Percentiles rank a stretch among this genome's conserved stretches.
Evolutionary conservation across 2,888 invertebrate genomes (phyloP).

Genomic region (Leptinotarsa juncta): DNA sequence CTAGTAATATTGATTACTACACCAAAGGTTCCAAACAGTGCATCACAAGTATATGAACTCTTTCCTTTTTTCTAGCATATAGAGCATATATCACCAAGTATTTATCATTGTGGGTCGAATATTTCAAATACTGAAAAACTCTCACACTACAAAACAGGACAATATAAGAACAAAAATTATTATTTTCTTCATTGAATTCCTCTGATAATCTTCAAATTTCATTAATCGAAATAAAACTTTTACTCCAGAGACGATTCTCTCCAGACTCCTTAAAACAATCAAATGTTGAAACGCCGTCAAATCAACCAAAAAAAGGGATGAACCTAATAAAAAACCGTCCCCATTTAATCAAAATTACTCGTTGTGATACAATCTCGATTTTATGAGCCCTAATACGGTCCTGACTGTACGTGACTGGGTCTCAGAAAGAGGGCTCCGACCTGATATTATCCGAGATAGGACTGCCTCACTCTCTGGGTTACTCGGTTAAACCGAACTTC

Average conservation of each 20-base stretch:
- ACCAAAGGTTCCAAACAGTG: too few relatives aligned
- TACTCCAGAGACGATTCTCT: background rate
- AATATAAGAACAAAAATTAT: too few relatives aligned
- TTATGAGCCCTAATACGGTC: conserved; percentile 29
- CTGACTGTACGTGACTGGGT: conserved; percentile 36
- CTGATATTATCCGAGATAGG: conserved; percentile 35
- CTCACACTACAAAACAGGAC: too few relatives aligned
- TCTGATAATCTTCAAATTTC: background rate
- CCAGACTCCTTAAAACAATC: background rate
- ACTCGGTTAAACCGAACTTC: conserved; percentile 31
- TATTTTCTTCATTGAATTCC: too few relatives aligned
- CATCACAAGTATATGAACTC: too few relatives aligned
- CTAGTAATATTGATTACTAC: too few relatives aligned
- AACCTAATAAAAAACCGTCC: conserved; percentile 22
- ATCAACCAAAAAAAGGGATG: background rate
- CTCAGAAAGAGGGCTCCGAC: conserved; percentile 28
- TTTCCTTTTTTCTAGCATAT: too few relatives aligned
- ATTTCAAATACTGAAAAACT: too few relatives aligned
- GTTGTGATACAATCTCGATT: conserved; percentile 26
- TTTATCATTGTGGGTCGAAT: too few relatives aligned
- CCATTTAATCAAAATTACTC: conserved; percentile 28
- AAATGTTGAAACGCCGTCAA: background rate
- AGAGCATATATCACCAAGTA: too few relatives aligned
- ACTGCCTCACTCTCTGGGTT: conserved; percentile 33
- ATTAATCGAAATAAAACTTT: background rate